phyloP scores from a whole-genome alignment of 2,888 invertebrate genomes.

The Lordiphosa fenestrarum region DNA sequence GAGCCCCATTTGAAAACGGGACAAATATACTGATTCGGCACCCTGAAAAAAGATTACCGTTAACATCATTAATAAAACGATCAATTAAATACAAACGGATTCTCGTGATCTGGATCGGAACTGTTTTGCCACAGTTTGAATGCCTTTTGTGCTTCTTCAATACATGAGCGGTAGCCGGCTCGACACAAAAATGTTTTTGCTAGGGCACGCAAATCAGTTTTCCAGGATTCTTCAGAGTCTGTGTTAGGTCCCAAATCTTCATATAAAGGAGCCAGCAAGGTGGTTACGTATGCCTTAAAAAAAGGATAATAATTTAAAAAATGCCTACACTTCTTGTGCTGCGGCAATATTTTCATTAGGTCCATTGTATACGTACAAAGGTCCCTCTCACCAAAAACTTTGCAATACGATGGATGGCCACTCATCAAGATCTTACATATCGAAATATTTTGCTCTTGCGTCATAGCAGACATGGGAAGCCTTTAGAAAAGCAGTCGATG shows the following conservation, averaged over 20 bases:
- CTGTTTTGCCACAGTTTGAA: slow-evolving; percentile 89
- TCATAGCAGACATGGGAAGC: no score
- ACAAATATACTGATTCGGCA: slow-evolving; percentile 88
- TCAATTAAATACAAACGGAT: slow-evolving; percentile 84
- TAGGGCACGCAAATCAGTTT: slow-evolving; percentile 85
- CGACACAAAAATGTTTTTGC: slow-evolving; percentile 88
- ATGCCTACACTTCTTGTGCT: no score
- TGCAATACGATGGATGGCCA: no score
- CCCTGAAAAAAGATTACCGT: slow-evolving; percentile 80
- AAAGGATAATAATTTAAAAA: no score
- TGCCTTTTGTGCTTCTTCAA: slow-evolving; percentile 87
- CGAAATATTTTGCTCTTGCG: no score
- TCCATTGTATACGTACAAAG: no score
- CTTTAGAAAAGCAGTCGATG: no score
- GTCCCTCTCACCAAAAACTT: no score
- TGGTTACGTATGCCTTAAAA: slow-evolving; percentile 85
- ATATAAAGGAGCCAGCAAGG: slow-evolving; percentile 86
- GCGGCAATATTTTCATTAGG: no score
- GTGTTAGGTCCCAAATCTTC: slow-evolving; percentile 83
- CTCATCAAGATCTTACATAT: no score
- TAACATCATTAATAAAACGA: not conserved
- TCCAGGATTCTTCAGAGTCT: slow-evolving; percentile 85
- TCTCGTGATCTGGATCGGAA: slow-evolving; percentile 88
- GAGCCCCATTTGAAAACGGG: slow-evolving; percentile 92
- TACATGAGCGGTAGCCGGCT: slow-evolving; percentile 89